Base-by-base conservation (phyloP, 2,113 vertebrate species). In the Forbesichthys papilliferus region DNA sequence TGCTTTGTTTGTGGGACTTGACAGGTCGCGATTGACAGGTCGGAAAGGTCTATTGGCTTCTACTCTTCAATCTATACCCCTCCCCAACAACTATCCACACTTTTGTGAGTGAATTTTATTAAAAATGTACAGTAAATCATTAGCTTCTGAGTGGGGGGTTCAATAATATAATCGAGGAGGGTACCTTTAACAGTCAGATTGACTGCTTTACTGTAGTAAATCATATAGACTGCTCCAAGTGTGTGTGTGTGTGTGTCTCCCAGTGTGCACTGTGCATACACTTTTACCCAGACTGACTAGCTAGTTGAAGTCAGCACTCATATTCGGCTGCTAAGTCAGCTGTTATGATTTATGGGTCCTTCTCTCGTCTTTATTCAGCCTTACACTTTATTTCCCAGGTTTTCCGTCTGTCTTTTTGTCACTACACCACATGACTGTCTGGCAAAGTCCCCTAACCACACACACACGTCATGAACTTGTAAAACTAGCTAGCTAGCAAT, bases 401-500 rank as follows among this genome's bases (percentile, higher is more conserved):
- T 52, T 18, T 55, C 54, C 8, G 9, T 18, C 52, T 54, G 13
- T 54, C n/a, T 54, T 65, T 51, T 61, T 46, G 6, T 10, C 56
- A 58, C 11, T 58, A 33, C 12, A 3, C 20, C 56, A 58, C 56
- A 58, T 27, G 56, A 58, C 47, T 3, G 0, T 3, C 20, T 66
- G 20, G 64, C 60, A 58, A 58, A 68, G 11, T 4, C 69, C 34
- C 64, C 10, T 13, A 16, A 16, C 2, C 42, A 16, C 59, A 46
- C 5, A 46, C 5, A 61, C 36, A 46, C 5, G n/a, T 67, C 48
- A 33, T 61, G 12, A 48, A 46, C 36, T 18, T 57, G 16, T 71
- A 62, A 78, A 73, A 54, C 14, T 42, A 18, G 42, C 9, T 54
- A n/a, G 13, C 52, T 54, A 7, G 13, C 13, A 33, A 58, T 27